phyloP scores from a whole-genome alignment of 2,797 vertebrate species.

The Lates japonicus region DNA sequence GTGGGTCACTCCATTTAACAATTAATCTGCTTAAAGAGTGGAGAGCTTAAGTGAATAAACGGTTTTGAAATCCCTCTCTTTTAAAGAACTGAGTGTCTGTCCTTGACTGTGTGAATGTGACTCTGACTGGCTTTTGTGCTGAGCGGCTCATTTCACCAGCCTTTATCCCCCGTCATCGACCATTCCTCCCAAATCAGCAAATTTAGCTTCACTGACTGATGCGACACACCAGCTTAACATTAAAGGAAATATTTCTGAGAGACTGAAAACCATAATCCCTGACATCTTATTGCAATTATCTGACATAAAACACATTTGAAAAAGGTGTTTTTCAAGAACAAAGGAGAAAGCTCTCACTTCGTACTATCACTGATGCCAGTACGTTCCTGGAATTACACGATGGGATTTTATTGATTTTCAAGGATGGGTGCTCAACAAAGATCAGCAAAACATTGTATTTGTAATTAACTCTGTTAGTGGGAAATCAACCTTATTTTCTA shows the following conservation, averaged over 20 bases:
- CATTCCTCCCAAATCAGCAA: constrained; percentile 51
- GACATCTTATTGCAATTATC: constrained; percentile 1
- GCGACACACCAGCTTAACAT: constrained; percentile 15
- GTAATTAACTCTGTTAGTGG: too few relatives aligned
- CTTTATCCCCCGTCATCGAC: constrained; percentile 43
- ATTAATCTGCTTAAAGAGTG: constrained; percentile 47
- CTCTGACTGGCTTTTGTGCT: constrained; percentile 58
- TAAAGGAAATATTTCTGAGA: constrained; percentile 42
- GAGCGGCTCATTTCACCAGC: constrained; percentile 56
- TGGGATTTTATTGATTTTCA: background rate
- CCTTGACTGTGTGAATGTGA: constrained; percentile 67
- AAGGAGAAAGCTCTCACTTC: background rate
- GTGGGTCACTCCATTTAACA: constrained; percentile 32
- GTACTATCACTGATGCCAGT: background rate
- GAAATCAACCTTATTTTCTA: too few relatives aligned
- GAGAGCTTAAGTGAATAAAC: constrained; percentile 49
- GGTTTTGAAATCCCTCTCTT: constrained; percentile 44
- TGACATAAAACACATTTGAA: background rate
- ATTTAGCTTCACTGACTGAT: constrained; percentile 39
- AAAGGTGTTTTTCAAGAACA: background rate
- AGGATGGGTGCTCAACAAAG: background rate
- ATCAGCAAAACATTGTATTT: background rate
- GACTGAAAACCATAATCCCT: constrained; percentile 26
- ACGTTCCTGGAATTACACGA: background rate
- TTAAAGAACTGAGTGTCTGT: constrained; percentile 37